Evolutionary conservation across 1,140 invertebrate genomes (phyloP), one percentile per base, ranked within the genome.

Genomic region (Penaeus chinensis): DNA sequence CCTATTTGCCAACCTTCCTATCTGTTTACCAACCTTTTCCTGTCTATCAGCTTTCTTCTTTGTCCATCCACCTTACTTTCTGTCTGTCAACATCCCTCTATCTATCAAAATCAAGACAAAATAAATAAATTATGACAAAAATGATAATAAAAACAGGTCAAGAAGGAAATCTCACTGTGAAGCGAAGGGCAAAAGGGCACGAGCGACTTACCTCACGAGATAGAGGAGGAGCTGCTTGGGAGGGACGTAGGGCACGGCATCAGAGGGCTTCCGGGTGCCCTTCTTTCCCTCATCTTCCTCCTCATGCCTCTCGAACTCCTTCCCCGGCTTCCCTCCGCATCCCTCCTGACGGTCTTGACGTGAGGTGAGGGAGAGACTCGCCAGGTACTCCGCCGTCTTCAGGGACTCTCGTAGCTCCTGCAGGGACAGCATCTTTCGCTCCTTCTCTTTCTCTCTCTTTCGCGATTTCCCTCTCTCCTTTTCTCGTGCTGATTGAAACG

Each of bases 221-320:
- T 94, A 94, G 66, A 94, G 91, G 42, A 95, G 92, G 74, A 95
- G 91, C 83, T 94, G 93, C 89, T 93, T 94, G n/a, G 94, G 94
- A 54, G 94, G 94, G 83, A 94, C 93, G 91, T 94, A 94, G 91
- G 81, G 78, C 79, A 65, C 88, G 93, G 81, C 20, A 19, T 37
- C 62, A 4, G 24, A 13, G 11, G 60, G n/a, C n/a, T 83, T 47
- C 37, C 27, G 47, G 19, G 37, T 32, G 19, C 24, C 19, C 24
- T 61, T 62, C 80, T 27, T 65, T 92, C 62, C 94, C 91, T 85
- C 94, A 0, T 13, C 54, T 16, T 54, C 54, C 16, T 54, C 54
- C 54, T 54, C 54, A 54, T 54, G 54, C 54, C 54, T 54, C 54
- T 54, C 54, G 7, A 16, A 20, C n/a, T 32, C 71, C 71, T 74